phyloP scores from a whole-genome alignment of 2,113 vertebrate genomes.

The Ammodramus savannarum region DNA sequence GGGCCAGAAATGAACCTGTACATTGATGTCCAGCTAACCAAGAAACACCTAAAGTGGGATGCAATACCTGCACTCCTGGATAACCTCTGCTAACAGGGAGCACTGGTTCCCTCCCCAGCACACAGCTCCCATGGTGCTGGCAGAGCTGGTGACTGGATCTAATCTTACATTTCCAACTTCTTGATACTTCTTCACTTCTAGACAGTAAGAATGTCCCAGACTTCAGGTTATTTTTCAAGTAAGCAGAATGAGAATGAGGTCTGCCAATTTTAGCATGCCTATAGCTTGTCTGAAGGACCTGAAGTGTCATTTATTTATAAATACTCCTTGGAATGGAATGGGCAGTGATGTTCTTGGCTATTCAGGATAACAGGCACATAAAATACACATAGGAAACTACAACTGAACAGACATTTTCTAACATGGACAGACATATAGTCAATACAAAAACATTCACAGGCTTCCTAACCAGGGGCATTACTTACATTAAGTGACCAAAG shows the following conservation, averaged over 20 bases:
- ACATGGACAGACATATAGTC: fast-evolving
- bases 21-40: background rate
- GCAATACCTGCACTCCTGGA: background rate
- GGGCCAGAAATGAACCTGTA: background rate
- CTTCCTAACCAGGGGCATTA: background rate
- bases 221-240: background rate
- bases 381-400: background rate
- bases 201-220: background rate
- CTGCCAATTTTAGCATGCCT: background rate
- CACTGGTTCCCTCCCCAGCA: background rate
- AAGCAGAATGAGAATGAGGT: background rate
- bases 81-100: background rate
- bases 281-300: background rate
- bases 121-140: background rate
- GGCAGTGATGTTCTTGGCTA: background rate
- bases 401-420: background rate
- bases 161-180: background rate
- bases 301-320: background rate
- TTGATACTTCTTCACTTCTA: background rate
- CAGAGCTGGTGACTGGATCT: background rate
- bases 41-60: background rate
- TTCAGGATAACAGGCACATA: background rate
- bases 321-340: background rate
- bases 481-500: background rate
- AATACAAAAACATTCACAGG: background rate